Conservation (phyloP, 2,888 invertebrate genomes). For the Xanthorhoe designata region DNA sequence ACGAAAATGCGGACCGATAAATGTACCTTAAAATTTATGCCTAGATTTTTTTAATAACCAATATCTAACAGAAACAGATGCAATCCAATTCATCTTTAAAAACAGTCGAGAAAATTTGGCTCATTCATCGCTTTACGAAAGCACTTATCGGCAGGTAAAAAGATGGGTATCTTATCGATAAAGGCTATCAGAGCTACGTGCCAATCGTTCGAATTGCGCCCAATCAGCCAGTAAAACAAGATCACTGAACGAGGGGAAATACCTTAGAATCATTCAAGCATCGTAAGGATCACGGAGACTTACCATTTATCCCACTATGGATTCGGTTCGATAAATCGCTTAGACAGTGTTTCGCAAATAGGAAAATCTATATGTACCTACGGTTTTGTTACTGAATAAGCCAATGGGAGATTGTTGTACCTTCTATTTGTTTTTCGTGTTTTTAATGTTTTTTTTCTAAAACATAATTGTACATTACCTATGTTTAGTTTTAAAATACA, state of each 20-base stretch:
- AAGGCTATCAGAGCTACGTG: conserved; percentile 67
- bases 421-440: not conserved
- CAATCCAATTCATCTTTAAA: not conserved
- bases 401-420: not conserved
- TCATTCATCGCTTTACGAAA: conserved; percentile 34
- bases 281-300: conserved; percentile 32
- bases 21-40: not conserved
- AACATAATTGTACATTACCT: too few species aligned
- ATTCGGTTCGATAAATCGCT: conserved; percentile 30
- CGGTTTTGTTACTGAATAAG: not conserved
- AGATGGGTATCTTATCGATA: conserved; percentile 55
- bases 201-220: conserved; percentile 65
- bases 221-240: conserved; percentile 68
- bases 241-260: conserved; percentile 47
- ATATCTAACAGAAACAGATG: too few species aligned
- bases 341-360: conserved; percentile 28
- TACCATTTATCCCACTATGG: conserved; percentile 31
- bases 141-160: conserved; percentile 47
- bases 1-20: conserved; percentile 22
- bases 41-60: too few species aligned
- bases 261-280: conserved; percentile 58
- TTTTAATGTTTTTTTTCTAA: too few species aligned
- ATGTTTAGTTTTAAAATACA: too few species aligned
- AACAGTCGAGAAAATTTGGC: conserved; percentile 5
- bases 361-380: conserved; percentile 15